Base-by-base conservation (phyloP, 2,113 vertebrate genomes). In the Mugil cephalus region DNA sequence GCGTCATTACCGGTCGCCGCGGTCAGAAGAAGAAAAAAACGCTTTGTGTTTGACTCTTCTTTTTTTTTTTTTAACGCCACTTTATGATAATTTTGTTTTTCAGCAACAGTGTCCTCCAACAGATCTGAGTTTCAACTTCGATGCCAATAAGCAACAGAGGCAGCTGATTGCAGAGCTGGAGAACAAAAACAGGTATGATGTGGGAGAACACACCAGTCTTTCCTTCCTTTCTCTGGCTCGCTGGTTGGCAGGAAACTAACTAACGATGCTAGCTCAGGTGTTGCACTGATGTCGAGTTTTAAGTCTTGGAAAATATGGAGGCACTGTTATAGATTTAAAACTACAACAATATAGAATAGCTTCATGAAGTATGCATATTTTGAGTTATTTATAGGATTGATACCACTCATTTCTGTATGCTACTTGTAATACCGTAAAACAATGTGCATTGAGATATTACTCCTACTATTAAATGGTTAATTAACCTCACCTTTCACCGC, bases 101-200 rank as follows among this genome's bases (percentile, higher is more conserved):
- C 88, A 98, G 96, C 94, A 96, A 75, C 94, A 96, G 56, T 96
- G 94, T 48, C 95, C 96, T 43, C 95, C 96, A 0, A 76, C 96
- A 15, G 97, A 99, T 67, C 85, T 96, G 91, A 89, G 91, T 12
- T 98, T 98, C 87, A 97, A 93, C 92, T 96, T 98, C 0, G 97
- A 99, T 79, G 96, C 96, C 82, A 99, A 97, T 72, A 98, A 96
- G 71, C 98, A 99, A 6, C 98, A 98, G 77, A 93, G 96, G 15
- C 97, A 98, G 87, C 95, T 99, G 89, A 99, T 99, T 13, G 96
- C 97, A 1, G 98, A 99, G 91, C 94, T 99, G 89, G 97, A 99
- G 82, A 99, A 95, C 90, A 99, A 99, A 89, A 99, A 99, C 94
- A 96, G 98, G 97, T 98, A 70, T 1, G 12, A 0, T 36, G 47